A percentile compares a stretch with the other conserved stretches of the same genome.
phyloP scores from a whole-genome alignment of 2,888 invertebrate species.

The Smittia sp. region DNA sequence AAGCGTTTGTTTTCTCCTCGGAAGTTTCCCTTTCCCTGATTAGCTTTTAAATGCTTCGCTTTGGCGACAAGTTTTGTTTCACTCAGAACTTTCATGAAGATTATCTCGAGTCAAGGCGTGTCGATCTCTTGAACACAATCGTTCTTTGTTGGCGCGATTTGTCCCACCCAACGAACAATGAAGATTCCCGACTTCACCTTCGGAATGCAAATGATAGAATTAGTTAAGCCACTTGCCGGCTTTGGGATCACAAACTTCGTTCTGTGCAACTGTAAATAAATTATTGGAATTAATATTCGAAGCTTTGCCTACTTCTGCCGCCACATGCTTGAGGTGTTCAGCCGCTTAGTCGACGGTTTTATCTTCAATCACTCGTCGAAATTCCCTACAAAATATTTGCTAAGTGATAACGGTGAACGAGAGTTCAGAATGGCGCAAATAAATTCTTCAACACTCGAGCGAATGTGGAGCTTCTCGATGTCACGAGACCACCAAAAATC shows the following conservation, averaged over 20 bases:
- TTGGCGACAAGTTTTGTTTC: background rate
- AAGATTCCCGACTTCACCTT: background rate
- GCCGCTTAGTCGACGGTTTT: background rate
- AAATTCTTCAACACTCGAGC: background rate
- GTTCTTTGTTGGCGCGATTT: background rate
- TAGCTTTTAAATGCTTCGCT: background rate
- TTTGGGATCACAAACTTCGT: background rate
- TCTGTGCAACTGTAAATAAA: background rate
- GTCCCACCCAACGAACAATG: background rate
- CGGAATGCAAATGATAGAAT: background rate
- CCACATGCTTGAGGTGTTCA: too few relatives aligned
- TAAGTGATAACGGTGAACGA: constrained; percentile 17
- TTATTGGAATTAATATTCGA: constrained; percentile 2
- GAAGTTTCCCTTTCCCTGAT: constrained; percentile 28
- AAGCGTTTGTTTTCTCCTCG: constrained; percentile 4
- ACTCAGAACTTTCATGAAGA: background rate
- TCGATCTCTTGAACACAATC: background rate
- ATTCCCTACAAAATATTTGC: constrained; percentile 10
- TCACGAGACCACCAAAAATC: background rate
- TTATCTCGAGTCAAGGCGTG: constrained; percentile 1
- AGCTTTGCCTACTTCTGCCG: background rate
- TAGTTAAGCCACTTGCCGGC: background rate
- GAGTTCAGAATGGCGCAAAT: background rate
- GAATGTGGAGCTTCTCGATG: background rate
- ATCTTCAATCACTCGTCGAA: background rate